Evolutionary conservation across 2,888 invertebrate species (phyloP), one percentile per base, ranked within the genome.

Genomic region (Erebia ligea): DNA sequence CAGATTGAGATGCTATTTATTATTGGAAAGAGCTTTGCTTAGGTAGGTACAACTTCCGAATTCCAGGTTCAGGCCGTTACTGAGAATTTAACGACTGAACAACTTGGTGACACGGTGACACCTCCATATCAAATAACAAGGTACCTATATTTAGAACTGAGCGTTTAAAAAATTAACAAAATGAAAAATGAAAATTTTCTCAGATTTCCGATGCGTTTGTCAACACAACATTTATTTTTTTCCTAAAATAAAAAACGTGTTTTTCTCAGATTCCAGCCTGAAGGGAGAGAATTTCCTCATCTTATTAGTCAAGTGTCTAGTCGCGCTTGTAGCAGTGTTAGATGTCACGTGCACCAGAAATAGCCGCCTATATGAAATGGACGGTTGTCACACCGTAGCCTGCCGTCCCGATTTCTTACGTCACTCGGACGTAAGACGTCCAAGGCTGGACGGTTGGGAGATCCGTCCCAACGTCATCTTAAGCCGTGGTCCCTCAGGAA

Each of bases 341-440:
- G 86, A 83, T 87, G 86, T 86, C 86, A 78, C 84, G 77, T 78
- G 84, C 79, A n/a, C 82, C 88, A 86, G 86, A 87, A 90, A 91
- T 91, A 91, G 85, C 88, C 19, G 81, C 79, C 85, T 85, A 85
- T 88, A 88, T 86, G 6, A 86, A 82, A 82, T 75, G 71, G 77
- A 76, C 77, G 73, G 69, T 81, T 63, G 70, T 88, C 75, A 88
- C 88, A 89, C 86, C 77, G 84, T 75, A 48, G 61, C n/a, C 13
- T 13, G 11, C 45, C 1, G 45, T 45, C 45, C 45, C 13, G 45
- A 45, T 45, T 45, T 45, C 45, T 45, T 10, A 10, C 45, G 11
- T 11, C 45, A 45, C 45, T 3, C 45, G 45, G 45, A 45, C 10
- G 11, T 45, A n/a, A n/a, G n/a, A n/a, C n/a, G 42, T 42, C 9